phyloP scores from a whole-genome alignment of 2,113 vertebrate species.

The Zingel zingel region DNA sequence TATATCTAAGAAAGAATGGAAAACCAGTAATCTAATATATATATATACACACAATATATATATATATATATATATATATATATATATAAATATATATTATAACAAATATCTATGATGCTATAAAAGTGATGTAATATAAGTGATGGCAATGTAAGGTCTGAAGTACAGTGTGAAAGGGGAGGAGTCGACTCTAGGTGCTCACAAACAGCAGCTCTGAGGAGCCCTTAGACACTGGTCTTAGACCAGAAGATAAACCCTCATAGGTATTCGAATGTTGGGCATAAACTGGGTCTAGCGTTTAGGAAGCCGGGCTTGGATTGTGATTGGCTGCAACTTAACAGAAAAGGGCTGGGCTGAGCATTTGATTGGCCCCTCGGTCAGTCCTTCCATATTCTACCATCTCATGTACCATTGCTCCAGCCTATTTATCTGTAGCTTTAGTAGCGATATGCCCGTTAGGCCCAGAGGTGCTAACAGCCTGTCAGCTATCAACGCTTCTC shows the following conservation, averaged over 20 bases:
- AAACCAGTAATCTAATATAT: slow-evolving; percentile 85
- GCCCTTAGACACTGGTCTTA: slow-evolving; percentile 53
- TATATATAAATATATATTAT: slow-evolving; percentile 70
- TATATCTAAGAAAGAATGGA: slow-evolving; percentile 80
- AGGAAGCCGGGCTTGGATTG: slow-evolving; percentile 13
- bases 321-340: slow-evolving; percentile 21
- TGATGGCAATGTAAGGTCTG: slow-evolving; percentile 77
- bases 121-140: slow-evolving; percentile 83
- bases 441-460: slow-evolving; percentile 27
- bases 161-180: slow-evolving; percentile 67
- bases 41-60: slow-evolving; percentile 69
- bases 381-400: slow-evolving; percentile 41
- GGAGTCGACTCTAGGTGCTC: slow-evolving; percentile 64
- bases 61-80: slow-evolving; percentile 36
- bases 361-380: slow-evolving; percentile 8
- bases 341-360: slow-evolving; percentile 1
- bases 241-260: slow-evolving; percentile 46
- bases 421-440: slow-evolving; percentile 45
- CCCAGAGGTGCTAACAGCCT: slow-evolving; percentile 61
- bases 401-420: slow-evolving; percentile 48
- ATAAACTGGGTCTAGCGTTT: slow-evolving; percentile 26
- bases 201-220: slow-evolving; percentile 59
- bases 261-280: slow-evolving; percentile 39
- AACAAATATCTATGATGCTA: slow-evolving; percentile 82
- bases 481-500: slow-evolving; percentile 52